Evolutionary conservation across 2,888 invertebrate genomes (phyloP).

Genomic region (Himalopsyche tibetana): DNA sequence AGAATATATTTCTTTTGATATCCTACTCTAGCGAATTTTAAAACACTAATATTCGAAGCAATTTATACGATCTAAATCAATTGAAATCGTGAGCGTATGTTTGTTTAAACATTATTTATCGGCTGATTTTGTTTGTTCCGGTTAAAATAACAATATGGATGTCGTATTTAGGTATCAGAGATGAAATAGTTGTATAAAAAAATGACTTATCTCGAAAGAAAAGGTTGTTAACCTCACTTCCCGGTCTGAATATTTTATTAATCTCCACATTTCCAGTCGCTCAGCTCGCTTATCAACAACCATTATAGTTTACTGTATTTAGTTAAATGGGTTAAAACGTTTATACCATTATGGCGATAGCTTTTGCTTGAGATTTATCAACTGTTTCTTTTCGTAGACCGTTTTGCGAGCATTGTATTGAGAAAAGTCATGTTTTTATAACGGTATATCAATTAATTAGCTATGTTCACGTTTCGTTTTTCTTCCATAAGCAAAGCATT

Average conservation of each 20-base stretch:
- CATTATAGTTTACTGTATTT: conserved; percentile 34
- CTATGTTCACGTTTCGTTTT: too few species aligned
- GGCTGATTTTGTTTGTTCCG: conserved; percentile 10
- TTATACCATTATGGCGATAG: conserved; percentile 4
- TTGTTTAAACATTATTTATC: background rate
- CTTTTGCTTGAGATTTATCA: background rate
- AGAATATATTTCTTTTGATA: too few species aligned
- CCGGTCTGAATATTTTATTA: conserved; percentile 25
- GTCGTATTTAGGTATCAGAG: conserved; percentile 12
- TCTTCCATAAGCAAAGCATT: too few species aligned
- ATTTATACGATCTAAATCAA: too few species aligned
- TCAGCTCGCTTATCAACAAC: background rate
- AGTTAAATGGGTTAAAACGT: conserved; percentile 31
- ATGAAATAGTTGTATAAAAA: background rate
- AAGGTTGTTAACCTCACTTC: conserved; percentile 19
- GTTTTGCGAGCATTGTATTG: too few species aligned
- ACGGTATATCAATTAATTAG: too few species aligned
- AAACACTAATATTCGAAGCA: too few species aligned
- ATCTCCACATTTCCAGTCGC: conserved; percentile 16
- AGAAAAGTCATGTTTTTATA: too few species aligned
- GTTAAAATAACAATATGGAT: background rate
- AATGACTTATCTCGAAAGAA: conserved; percentile 3
- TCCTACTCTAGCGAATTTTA: too few species aligned
- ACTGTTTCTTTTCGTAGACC: background rate
- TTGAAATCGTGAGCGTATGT: too few species aligned